These are phyloP conservation scores for Onychostoma macrolepis DNA, from an alignment of 2,113 vertebrate genomes.

Conservation along the genomic window DNA sequence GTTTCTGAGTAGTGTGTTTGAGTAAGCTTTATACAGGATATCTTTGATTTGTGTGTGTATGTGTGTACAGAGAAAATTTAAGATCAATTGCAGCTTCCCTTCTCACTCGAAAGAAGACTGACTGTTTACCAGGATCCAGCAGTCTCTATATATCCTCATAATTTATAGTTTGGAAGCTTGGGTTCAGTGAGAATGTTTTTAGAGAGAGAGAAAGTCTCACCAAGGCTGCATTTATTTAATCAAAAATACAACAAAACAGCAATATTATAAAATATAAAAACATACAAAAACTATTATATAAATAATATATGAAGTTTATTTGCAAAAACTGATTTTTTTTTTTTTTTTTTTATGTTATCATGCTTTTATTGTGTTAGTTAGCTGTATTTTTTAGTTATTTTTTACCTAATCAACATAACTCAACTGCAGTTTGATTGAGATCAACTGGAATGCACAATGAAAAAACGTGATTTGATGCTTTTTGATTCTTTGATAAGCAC, in stretches of 20 bases:
- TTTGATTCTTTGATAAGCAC: neutral
- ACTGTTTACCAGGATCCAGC: neutral
- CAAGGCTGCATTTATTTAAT: neutral
- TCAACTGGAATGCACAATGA: no score
- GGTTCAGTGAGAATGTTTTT: neutral
- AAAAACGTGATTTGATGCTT: neutral
- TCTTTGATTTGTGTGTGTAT: neutral
- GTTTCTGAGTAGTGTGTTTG: conserved; percentile 16
- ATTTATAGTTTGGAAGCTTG: neutral
- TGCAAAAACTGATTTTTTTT: no score
- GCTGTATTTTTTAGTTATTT: no score
- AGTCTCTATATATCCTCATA: neutral
- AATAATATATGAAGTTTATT: no score
- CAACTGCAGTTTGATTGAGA: no score
- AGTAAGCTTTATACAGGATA: conserved; percentile 1
- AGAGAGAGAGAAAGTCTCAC: neutral
- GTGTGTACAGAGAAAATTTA: neutral
- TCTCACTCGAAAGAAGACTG: neutral
- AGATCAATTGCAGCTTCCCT: conserved; percentile 2
- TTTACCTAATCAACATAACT: no score
- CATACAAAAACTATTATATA: neutral
- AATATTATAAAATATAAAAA: neutral
- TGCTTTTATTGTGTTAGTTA: no score
- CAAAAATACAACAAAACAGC: neutral
- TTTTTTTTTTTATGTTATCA: no score